Evolutionary conservation across 2,797 vertebrate genomes (phyloP), one percentile per base, ranked within the genome.

Genomic region (Myiotriccus ornatus): DNA sequence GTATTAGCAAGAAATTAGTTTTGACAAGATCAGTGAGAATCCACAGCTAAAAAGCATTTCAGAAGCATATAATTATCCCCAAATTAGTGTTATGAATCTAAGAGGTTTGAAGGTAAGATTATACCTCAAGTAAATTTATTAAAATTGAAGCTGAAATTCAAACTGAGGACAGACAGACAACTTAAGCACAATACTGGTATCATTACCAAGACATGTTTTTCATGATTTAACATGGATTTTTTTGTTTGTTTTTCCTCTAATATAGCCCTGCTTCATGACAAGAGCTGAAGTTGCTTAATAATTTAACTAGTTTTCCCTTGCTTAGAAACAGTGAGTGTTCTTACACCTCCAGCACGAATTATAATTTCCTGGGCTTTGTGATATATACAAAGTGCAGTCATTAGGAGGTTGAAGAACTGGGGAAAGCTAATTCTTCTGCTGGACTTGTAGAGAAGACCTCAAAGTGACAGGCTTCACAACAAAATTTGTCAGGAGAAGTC

Each of bases 291-390:
- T 23, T 91, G 52, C 37, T 93, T 78, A 94, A 75, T 93, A 84
- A 94, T 93, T 90, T 55, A 93, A 59, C 20, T 44, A 39, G 8
- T 12, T 89, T 93, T 86, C 60, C 43, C 69, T 90, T 77, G 68
- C 59, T 76, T 78, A 78, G 74, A 86, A 96, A 92, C 55, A 81
- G 65, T n/a, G 59, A 94, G 30, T 46, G 18, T 63, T 93, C 50
- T 75, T 73, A 78, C 23, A 88, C 30, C n/a, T 81, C 65, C 74
- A 91, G 64, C 47, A 79, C 59, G 49, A 90, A 83, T 77, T 75
- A 68, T 44, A 85, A 87, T 92, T 62, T 71, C 43, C 13, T 27
- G 71, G 37, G 56, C 62, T 87, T 89, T 80, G 82, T 52, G 13
- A 50, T 39, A 52, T 9, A 35, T n/a, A 70, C 21, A 39, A 83